Conservation (phyloP, 92 coral and sea anemone species). For the Bergia sp. region DNA sequence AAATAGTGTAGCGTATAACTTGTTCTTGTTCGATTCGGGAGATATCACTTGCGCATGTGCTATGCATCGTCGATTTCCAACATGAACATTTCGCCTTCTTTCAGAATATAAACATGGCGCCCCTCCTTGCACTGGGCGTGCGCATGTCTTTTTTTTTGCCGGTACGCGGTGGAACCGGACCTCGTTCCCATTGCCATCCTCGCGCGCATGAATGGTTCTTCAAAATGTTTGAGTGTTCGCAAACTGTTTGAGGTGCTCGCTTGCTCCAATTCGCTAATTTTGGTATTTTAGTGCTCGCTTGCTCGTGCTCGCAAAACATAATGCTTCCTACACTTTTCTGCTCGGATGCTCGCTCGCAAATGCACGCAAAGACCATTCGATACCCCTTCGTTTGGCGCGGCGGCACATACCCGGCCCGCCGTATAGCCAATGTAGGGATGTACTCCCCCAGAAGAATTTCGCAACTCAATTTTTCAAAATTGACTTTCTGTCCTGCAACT, state of each 20-base stretch:
- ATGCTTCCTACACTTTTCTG: not conserved
- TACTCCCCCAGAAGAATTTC: conserved; percentile 6
- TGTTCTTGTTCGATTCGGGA: conserved; percentile 5
- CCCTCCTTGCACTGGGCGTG: not conserved
- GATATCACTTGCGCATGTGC: not conserved
- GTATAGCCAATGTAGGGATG: not conserved
- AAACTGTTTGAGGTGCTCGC: not conserved
- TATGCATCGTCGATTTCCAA: conserved; percentile 15
- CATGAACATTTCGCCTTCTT: not conserved
- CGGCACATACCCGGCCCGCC: not conserved
- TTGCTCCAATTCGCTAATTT: not conserved
- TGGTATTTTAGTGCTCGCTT: too few relatives aligned
- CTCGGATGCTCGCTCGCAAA: not conserved
- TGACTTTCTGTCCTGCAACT: conserved; percentile 19
- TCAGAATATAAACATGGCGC: not conserved
- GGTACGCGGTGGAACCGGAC: conserved; percentile 10
- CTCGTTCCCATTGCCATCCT: conserved; percentile 3
- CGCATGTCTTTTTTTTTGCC: conserved; percentile 13
- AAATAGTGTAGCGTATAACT: conserved; percentile 8
- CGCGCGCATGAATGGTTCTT: conserved; percentile 8
- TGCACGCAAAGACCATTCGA: too few relatives aligned
- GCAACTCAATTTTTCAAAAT: conserved; percentile 15
- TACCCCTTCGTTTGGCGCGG: conserved; percentile 4
- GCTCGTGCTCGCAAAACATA: not conserved
- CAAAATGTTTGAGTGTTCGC: conserved; percentile 16